Conservation (phyloP, 2,888 invertebrate genomes). For the Steromphala cineraria region DNA sequence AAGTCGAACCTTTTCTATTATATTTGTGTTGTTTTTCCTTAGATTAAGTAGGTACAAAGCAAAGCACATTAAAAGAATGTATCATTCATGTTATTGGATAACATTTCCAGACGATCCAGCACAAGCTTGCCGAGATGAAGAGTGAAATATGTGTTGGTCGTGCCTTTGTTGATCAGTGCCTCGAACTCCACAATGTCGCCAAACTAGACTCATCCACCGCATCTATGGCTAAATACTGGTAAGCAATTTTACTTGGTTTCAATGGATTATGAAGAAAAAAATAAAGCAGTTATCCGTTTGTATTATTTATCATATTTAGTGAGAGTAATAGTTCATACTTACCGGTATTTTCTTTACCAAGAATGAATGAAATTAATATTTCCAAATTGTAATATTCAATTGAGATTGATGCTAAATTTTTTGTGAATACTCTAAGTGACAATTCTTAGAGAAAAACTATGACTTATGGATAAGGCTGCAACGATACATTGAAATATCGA, state of each 20-base stretch:
- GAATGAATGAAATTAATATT: too few relatives aligned
- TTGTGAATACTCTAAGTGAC: too few relatives aligned
- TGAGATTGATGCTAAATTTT: too few relatives aligned
- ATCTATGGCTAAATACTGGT: slow-evolving; percentile 77
- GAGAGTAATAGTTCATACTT: slow-evolving; percentile 19
- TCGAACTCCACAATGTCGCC: slow-evolving; percentile 69
- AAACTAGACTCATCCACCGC: slow-evolving; percentile 73
- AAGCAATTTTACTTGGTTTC: slow-evolving; percentile 33
- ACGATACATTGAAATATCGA: too few relatives aligned
- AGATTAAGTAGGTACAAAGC: not conserved
- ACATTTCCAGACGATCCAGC: slow-evolving; percentile 74
- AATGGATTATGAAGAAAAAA: too few relatives aligned
- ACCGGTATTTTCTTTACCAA: too few relatives aligned
- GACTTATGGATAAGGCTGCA: too few relatives aligned
- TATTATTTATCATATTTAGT: not conserved
- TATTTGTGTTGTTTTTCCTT: not conserved
- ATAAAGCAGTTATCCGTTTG: too few relatives aligned
- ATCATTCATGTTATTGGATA: not conserved
- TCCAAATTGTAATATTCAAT: too few relatives aligned
- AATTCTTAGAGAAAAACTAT: too few relatives aligned
- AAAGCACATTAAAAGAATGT: not conserved
- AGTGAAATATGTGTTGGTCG: slow-evolving; percentile 74
- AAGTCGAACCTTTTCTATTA: not conserved
- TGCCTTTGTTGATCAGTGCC: slow-evolving; percentile 75
- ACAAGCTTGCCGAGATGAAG: slow-evolving; percentile 76